Conservation (phyloP, 1,140 invertebrate species). For the Streblospio benedicti region DNA sequence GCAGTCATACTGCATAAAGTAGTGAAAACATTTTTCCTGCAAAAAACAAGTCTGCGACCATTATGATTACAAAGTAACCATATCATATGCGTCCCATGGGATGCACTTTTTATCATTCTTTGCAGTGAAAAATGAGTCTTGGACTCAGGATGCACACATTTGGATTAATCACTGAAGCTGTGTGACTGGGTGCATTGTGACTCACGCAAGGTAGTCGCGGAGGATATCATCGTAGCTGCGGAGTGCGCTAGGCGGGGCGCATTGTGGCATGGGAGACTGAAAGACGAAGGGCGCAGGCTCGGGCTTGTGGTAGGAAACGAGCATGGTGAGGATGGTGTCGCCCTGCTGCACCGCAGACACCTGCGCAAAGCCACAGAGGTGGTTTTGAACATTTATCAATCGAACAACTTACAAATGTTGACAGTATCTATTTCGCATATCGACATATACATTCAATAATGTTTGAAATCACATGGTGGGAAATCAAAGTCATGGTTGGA, state of each 20-base stretch:
- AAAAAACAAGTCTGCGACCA: not conserved
- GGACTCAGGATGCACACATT: too few relatives aligned
- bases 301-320: constrained; percentile 42
- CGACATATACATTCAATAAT: too few relatives aligned
- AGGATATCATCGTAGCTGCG: constrained; percentile 15
- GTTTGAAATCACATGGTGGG: too few relatives aligned
- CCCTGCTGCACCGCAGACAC: constrained; percentile 43
- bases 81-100: not conserved
- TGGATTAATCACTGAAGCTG: not conserved
- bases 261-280: constrained; percentile 33
- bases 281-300: constrained; percentile 30
- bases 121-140: not conserved
- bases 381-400: too few relatives aligned
- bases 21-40: too few relatives aligned
- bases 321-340: constrained; percentile 38
- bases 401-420: too few relatives aligned
- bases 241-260: constrained; percentile 27
- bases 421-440: too few relatives aligned
- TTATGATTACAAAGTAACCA: too few relatives aligned
- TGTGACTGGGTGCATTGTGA: not conserved
- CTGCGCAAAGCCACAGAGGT: too few relatives aligned
- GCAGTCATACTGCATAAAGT: too few relatives aligned
- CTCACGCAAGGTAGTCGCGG: constrained; percentile 18
- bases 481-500: too few relatives aligned
- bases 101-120: not conserved